These are phyloP conservation scores for Aspidoscelis tigris DNA, from an alignment of 2,113 vertebrate species.

Conservation along the genomic window DNA sequence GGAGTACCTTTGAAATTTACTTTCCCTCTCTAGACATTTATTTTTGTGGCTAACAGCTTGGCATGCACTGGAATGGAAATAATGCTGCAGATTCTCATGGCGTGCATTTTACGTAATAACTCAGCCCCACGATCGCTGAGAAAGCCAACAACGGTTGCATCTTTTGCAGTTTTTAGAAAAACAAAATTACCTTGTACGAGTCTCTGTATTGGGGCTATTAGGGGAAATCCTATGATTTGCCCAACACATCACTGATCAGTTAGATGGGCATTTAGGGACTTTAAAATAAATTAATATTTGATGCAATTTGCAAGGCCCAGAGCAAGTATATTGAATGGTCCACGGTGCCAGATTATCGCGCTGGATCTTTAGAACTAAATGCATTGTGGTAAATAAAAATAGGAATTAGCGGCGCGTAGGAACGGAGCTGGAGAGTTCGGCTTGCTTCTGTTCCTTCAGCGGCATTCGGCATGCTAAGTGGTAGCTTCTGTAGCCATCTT, in stretches of 20 bases:
- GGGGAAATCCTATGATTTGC: conserved; percentile 61
- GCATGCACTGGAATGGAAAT: conserved; percentile 54
- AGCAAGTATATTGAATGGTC: conserved; percentile 63
- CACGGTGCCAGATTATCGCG: conserved; percentile 54
- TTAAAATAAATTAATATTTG: conserved; percentile 75
- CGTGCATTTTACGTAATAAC: conserved; percentile 46
- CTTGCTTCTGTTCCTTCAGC: conserved; percentile 27
- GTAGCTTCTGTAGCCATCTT: conserved; percentile 31
- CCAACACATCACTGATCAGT: conserved; percentile 56
- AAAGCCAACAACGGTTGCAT: conserved; percentile 53
- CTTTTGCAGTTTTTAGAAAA: conserved; percentile 62
- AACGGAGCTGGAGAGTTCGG: conserved; percentile 27
- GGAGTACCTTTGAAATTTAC: conserved; percentile 16
- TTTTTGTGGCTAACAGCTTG: conserved; percentile 38
- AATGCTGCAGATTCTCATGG: conserved; percentile 53
- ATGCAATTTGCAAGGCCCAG: conserved; percentile 59
- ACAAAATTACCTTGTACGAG: conserved; percentile 62
- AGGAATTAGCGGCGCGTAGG: conserved; percentile 50
- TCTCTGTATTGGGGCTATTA: conserved; percentile 63
- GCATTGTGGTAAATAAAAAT: conserved; percentile 59
- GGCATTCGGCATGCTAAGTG: neutral
- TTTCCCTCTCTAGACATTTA: conserved; percentile 50
- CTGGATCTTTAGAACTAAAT: conserved; percentile 57
- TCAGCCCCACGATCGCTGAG: conserved; percentile 41
- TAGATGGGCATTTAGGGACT: conserved; percentile 66